phyloP scores from a whole-genome alignment of 2,888 invertebrate species.

The Drosophila mulleri region DNA sequence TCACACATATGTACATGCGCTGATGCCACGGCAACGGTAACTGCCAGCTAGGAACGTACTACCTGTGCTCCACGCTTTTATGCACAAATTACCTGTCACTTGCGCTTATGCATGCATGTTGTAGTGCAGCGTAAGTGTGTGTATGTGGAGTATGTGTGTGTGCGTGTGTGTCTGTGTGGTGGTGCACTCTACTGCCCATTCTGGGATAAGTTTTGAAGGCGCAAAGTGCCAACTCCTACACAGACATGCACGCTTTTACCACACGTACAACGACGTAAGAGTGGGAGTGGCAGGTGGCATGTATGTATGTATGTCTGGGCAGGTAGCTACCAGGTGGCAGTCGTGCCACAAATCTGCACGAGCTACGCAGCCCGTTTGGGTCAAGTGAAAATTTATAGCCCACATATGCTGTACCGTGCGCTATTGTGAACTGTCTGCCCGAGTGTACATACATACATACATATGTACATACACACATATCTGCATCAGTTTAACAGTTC shows the following conservation, averaged over 20 bases:
- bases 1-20: neutral
- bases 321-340: neutral
- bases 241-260: conserved; percentile 1
- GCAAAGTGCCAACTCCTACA: conserved; percentile 32
- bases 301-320: neutral
- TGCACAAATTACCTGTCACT: conserved; percentile 80
- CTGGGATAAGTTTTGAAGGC: conserved; percentile 21
- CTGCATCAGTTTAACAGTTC: conserved; percentile 32
- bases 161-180: too few relatives aligned
- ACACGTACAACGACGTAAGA: neutral
- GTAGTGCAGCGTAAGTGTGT: neutral
- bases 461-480: conserved; percentile 30
- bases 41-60: conserved; percentile 8
- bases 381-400: conserved; percentile 51
- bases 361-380: neutral
- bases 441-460: conserved; percentile 20
- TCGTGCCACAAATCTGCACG: conserved; percentile 58
- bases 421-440: conserved; percentile 4
- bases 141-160: conserved; percentile 2
- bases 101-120: conserved; percentile 34
- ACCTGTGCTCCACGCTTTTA: conserved; percentile 46
- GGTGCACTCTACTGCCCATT: neutral
- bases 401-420: conserved; percentile 38
- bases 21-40: conserved; percentile 21
- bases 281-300: neutral